Percentiles rank a stretch among this genome's conserved stretches.
These are phyloP conservation scores for Phalacrocorax pelagicus DNA, from an alignment of 2,113 vertebrate species.

Conservation along the genomic window DNA sequence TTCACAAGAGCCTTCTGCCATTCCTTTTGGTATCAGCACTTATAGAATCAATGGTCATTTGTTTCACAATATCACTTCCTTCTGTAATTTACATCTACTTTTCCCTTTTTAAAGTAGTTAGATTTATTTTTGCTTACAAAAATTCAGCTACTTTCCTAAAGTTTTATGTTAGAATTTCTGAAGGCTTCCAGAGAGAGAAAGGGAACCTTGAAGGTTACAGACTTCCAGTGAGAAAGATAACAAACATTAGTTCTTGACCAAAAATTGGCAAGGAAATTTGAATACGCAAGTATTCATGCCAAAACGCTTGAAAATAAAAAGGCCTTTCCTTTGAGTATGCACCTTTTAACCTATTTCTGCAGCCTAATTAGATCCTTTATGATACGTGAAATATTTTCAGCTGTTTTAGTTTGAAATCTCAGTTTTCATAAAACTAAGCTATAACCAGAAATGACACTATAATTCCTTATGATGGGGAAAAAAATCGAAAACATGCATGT, in stretches of 20 bases:
- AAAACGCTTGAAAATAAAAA: not conserved
- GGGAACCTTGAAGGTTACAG: not conserved
- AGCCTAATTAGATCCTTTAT: not conserved
- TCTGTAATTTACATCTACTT: not conserved
- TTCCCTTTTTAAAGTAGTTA: not conserved
- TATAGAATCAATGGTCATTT: not conserved
- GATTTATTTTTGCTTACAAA: not conserved
- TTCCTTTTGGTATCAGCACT: not conserved
- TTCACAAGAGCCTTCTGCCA: conserved; percentile 19
- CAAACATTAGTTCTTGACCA: not conserved
- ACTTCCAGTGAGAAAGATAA: not conserved
- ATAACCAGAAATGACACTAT: not conserved
- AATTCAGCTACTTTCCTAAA: not conserved
- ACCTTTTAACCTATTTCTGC: not conserved
- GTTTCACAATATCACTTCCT: not conserved
- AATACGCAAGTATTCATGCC: not conserved
- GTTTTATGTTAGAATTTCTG: not conserved
- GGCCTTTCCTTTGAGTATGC: not conserved
- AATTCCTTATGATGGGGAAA: not conserved
- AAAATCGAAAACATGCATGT: accelerated
- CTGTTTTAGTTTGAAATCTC: not conserved
- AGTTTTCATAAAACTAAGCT: not conserved
- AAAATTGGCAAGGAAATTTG: not conserved
- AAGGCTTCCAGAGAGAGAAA: not conserved
- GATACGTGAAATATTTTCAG: not conserved